A percentile compares a stretch with the other conserved stretches of the same genome.
These are phyloP conservation scores for Oryzias celebensis DNA, from an alignment of 2,113 vertebrate species.

Conservation along the genomic window DNA sequence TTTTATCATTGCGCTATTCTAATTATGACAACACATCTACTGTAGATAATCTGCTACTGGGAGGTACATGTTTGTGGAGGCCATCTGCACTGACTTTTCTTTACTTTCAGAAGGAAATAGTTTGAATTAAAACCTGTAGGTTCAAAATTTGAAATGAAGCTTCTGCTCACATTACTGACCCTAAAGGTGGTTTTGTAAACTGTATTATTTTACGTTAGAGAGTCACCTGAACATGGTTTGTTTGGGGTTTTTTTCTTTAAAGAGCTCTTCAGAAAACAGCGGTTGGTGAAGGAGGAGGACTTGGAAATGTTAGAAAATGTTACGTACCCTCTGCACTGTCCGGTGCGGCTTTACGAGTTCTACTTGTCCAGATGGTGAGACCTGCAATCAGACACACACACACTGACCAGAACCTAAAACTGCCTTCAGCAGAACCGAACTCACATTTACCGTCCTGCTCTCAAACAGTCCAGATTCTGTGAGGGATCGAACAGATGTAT, in stretches of 20 bases:
- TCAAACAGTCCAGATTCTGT: constrained; percentile 85
- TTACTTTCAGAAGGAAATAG: too few relatives aligned
- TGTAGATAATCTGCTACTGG: too few relatives aligned
- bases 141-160: too few relatives aligned
- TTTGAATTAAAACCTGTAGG: too few relatives aligned
- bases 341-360: constrained; percentile 94
- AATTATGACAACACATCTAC: too few relatives aligned
- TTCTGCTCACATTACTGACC: too few relatives aligned
- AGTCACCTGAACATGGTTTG: not conserved
- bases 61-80: too few relatives aligned
- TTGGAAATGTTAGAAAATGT: constrained; percentile 90
- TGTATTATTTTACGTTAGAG: not conserved
- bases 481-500: constrained; percentile 85
- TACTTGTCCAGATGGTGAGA: constrained; percentile 96
- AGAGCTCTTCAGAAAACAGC: constrained; percentile 82
- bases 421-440: not conserved
- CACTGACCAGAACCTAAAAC: not conserved
- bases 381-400: not conserved
- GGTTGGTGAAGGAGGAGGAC: constrained; percentile 62
- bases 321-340: constrained; percentile 90
- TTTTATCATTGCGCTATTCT: too few relatives aligned
- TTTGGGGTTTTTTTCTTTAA: constrained; percentile 17
- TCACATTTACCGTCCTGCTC: not conserved
- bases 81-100: too few relatives aligned
- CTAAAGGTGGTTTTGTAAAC: not conserved